Percentiles rank a stretch among this genome's conserved stretches.
phyloP scores from a whole-genome alignment of 2,888 invertebrate genomes.

The Drosophila silvestris region DNA sequence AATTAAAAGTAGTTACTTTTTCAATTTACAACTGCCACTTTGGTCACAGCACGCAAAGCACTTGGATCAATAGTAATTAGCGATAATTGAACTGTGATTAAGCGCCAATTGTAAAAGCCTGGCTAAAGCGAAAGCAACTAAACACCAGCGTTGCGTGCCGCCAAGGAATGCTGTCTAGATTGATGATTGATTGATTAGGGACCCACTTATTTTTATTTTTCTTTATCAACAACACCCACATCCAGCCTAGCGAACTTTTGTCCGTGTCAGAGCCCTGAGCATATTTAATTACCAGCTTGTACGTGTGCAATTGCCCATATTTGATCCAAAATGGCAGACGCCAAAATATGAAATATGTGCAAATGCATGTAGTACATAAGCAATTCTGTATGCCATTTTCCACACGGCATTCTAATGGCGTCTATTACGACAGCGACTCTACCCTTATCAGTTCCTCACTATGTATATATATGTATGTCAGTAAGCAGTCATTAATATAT shows the following conservation, averaged over 20 bases:
- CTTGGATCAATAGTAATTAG: constrained; percentile 30
- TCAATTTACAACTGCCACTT: background rate
- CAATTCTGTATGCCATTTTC: constrained; percentile 7
- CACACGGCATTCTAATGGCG: constrained; percentile 31
- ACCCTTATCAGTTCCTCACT: constrained; percentile 45
- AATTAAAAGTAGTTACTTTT: constrained; percentile 13
- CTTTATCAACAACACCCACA: constrained; percentile 12
- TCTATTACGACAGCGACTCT: constrained; percentile 22
- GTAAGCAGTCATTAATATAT: background rate
- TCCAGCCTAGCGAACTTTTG: constrained; percentile 10
- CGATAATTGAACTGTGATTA: constrained; percentile 32
- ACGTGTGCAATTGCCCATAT: constrained; percentile 34
- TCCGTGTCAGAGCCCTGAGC: constrained; percentile 14
- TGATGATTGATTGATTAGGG: constrained; percentile 13
- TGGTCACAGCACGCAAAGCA: constrained; percentile 16
- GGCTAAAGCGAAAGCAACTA: background rate
- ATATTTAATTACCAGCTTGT: constrained; percentile 24
- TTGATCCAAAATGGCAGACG: constrained; percentile 30
- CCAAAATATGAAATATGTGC: background rate
- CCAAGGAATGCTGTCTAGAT: constrained; percentile 14
- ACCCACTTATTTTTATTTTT: background rate
- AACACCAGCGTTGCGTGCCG: constrained; percentile 34
- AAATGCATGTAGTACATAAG: background rate
- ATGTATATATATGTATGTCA: background rate
- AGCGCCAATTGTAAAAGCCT: constrained; percentile 4